phyloP scores from a whole-genome alignment of 1,140 invertebrate genomes.

The Mesaphorura yosii region DNA sequence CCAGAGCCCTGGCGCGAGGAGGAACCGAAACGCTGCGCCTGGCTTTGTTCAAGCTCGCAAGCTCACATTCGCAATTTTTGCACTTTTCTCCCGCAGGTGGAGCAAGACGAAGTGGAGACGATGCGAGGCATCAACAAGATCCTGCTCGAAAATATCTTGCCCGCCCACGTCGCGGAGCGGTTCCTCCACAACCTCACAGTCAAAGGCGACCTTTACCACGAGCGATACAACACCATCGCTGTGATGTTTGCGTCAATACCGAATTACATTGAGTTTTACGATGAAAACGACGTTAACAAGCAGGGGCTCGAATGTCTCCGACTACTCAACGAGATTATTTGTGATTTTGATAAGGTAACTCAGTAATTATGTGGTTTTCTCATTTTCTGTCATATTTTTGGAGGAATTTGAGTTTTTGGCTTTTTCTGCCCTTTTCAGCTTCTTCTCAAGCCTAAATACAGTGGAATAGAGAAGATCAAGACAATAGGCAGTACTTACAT shows the following conservation, averaged over 20 bases:
- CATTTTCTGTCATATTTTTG: constrained; percentile 15
- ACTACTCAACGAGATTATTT: constrained; percentile 94
- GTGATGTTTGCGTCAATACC: constrained; percentile 98
- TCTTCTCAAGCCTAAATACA: constrained; percentile 86
- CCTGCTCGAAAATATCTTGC: constrained; percentile 90
- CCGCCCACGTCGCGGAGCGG: constrained; percentile 87
- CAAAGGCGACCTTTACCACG: constrained; percentile 75
- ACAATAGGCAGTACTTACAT: constrained; percentile 98
- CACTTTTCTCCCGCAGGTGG: constrained; percentile 51
- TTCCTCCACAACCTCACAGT: constrained; percentile 49
- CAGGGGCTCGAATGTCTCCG: constrained; percentile 90
- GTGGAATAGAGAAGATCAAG: constrained; percentile 95
- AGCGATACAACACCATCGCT: constrained; percentile 83
- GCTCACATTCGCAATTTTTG: no score
- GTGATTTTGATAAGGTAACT: constrained; percentile 92
- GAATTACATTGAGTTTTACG: constrained; percentile 97
- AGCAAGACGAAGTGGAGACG: constrained; percentile 87
- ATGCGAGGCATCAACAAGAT: constrained; percentile 90
- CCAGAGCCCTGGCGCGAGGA: no score
- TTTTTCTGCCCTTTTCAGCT: constrained; percentile 44
- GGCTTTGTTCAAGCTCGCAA: no score
- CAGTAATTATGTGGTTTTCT: background rate
- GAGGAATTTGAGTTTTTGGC: constrained; percentile 10
- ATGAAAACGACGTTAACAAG: constrained; percentile 92
- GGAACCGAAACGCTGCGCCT: no score